phyloP scores from a whole-genome alignment of 2,113 vertebrate species.

The Malurus alboscapulatus region DNA sequence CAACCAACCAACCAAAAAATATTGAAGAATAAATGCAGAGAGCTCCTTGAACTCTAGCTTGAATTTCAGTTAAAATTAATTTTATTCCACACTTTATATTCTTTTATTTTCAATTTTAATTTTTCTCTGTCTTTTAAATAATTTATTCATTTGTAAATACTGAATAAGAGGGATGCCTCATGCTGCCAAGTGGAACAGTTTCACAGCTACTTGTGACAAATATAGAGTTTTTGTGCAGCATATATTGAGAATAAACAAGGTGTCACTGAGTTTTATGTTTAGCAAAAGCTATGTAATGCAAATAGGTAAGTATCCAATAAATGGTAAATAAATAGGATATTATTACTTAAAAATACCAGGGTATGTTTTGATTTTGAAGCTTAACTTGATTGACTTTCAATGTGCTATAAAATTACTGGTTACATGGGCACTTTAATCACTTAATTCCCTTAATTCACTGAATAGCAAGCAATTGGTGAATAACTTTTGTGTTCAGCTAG shows the following conservation, averaged over 20 bases:
- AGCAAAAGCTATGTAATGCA: background rate
- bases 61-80: background rate
- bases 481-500: background rate
- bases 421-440: background rate
- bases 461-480: background rate
- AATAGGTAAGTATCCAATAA: background rate
- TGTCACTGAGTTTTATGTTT: background rate
- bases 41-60: fast-evolving
- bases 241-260: background rate
- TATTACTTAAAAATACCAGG: background rate
- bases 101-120: background rate
- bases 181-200: background rate
- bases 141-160: background rate
- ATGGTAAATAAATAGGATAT: background rate
- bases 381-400: background rate
- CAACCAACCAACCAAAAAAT: no score
- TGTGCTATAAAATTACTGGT: background rate
- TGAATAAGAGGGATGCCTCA: background rate
- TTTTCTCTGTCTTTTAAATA: background rate
- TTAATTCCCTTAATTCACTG: background rate
- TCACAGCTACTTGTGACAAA: background rate
- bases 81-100: background rate
- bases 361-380: background rate
- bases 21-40: background rate
- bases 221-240: background rate